Evolutionary conservation across 1,140 invertebrate genomes (phyloP).

Genomic region (Drosophila nikananu): DNA sequence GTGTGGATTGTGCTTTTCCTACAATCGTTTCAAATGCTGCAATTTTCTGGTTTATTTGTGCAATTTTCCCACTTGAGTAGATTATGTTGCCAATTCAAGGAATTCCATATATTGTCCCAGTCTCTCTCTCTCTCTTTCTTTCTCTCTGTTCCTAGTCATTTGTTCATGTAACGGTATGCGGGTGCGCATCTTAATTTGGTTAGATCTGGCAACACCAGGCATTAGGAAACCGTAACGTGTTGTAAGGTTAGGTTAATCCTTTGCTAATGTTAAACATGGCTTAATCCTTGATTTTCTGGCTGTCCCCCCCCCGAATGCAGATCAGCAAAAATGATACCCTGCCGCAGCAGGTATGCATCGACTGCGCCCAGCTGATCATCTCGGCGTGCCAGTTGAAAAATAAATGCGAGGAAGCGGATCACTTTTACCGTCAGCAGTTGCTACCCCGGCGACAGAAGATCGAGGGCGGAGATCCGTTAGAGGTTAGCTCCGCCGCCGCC

Average conservation of each 20-base stretch:
- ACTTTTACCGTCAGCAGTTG: conserved; percentile 77
- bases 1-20: conserved; percentile 42
- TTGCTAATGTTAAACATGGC: background rate
- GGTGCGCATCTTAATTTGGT: background rate
- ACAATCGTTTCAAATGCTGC: conserved; percentile 36
- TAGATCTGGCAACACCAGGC: conserved; percentile 15
- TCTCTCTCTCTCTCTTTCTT: background rate
- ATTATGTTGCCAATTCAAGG: conserved; percentile 46
- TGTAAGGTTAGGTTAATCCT: background rate
- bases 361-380: conserved; percentile 77
- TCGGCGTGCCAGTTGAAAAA: conserved; percentile 81
- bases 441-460: conserved; percentile 73
- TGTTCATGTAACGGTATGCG: conserved; percentile 7
- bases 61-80: conserved; percentile 52
- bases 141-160: conserved; percentile 16
- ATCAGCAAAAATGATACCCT: conserved; percentile 78
- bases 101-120: conserved; percentile 15
- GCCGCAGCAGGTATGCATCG: conserved; percentile 80
- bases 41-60: conserved; percentile 64
- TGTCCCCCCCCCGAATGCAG: conserved; percentile 18
- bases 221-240: background rate
- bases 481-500: conserved; percentile 2
- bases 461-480: conserved; percentile 45
- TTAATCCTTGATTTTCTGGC: background rate
- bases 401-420: conserved; percentile 83